These are phyloP conservation scores for Calycopis cecrops DNA, from an alignment of 1,140 invertebrate species.

Conservation along the genomic window DNA sequence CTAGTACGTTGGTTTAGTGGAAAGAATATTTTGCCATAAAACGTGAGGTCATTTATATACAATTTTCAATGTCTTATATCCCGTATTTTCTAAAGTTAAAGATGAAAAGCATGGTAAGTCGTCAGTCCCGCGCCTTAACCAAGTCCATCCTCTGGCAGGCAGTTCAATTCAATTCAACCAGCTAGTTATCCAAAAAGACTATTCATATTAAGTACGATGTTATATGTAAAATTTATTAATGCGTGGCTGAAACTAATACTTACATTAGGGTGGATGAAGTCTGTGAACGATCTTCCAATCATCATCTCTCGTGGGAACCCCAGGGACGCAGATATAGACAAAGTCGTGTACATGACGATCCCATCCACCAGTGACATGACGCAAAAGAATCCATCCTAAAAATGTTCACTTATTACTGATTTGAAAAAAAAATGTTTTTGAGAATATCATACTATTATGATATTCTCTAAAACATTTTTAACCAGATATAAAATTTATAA, in stretches of 20 bases:
- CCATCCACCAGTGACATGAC: conserved; percentile 90
- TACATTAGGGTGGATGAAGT: conserved; percentile 89
- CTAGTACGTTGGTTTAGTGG: no score
- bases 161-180: no score
- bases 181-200: not conserved
- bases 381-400: conserved; percentile 83
- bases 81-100: no score
- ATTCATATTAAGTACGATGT: not conserved
- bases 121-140: no score
- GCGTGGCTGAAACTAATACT: conserved; percentile 33
- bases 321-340: conserved; percentile 81
- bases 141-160: no score
- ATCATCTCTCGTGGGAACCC: conserved; percentile 90
- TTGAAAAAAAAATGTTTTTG: no score
- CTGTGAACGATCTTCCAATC: conserved; percentile 89
- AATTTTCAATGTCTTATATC: no score
- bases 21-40: not conserved
- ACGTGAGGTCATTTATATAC: not conserved
- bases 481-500: no score
- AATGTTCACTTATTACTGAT: conserved; percentile 16
- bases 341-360: conserved; percentile 84
- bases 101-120: no score
- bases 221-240: not conserved
- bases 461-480: no score
- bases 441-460: no score